A percentile compares a stretch with the other conserved stretches of the same genome.
These are phyloP conservation scores for Diarsia rubi DNA, from an alignment of 2,888 invertebrate species.

Conservation along the genomic window DNA sequence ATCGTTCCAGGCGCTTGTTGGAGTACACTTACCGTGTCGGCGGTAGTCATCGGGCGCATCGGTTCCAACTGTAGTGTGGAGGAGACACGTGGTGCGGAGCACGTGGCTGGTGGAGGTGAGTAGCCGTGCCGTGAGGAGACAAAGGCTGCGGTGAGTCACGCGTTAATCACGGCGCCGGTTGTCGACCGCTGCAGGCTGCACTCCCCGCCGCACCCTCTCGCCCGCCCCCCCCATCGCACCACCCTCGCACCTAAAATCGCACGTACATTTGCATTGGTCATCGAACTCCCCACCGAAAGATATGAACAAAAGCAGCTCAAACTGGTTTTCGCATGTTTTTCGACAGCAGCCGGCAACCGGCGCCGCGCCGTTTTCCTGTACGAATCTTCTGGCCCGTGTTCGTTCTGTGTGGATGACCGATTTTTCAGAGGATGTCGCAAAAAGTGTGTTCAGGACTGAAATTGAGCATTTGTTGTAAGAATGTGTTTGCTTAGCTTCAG, in stretches of 20 bases:
- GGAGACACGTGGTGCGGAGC: slow-evolving; percentile 72
- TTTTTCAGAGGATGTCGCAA: slow-evolving; percentile 71
- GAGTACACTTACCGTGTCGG: slow-evolving; percentile 99
- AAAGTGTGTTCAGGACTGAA: slow-evolving; percentile 58
- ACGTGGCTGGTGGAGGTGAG: slow-evolving; percentile 76
- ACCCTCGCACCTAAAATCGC: slow-evolving; percentile 85
- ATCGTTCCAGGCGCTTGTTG: slow-evolving; percentile 99
- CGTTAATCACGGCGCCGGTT: slow-evolving; percentile 80
- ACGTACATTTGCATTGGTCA: slow-evolving; percentile 86
- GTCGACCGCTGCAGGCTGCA: slow-evolving; percentile 83
- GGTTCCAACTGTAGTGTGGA: slow-evolving; percentile 61
- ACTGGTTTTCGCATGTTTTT: slow-evolving; percentile 88
- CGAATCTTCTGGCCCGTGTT: slow-evolving; percentile 71
- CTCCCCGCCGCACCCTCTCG: slow-evolving; percentile 72
- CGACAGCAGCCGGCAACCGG: slow-evolving; percentile 76
- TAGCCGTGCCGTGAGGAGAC: slow-evolving; percentile 75
- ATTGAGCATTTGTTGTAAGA: slow-evolving; percentile 43
- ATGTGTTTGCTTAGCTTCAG: slow-evolving; percentile 45
- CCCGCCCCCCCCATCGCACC: slow-evolving; percentile 77
- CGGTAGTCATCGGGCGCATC: slow-evolving; percentile 85
- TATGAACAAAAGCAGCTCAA: slow-evolving; percentile 87
- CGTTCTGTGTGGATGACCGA: slow-evolving; percentile 67
- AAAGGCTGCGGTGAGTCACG: slow-evolving; percentile 86
- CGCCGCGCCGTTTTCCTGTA: slow-evolving; percentile 80
- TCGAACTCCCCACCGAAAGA: slow-evolving; percentile 86